Conservation (phyloP, 2,113 vertebrate genomes). For the Zeus faber region DNA sequence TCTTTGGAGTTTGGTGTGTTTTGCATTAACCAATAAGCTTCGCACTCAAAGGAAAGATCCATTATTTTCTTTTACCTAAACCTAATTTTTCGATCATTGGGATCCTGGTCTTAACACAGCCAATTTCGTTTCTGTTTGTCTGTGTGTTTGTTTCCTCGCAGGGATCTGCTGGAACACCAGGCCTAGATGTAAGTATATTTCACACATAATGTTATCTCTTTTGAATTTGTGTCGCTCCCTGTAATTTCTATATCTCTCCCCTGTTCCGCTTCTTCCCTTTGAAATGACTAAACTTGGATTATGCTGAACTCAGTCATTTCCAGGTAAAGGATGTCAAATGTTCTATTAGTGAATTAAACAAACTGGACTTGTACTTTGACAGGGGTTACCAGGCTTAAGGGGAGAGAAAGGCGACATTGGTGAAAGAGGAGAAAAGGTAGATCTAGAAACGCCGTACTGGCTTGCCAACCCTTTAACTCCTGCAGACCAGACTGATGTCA, state of each 20-base stretch:
- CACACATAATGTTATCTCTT: conserved; percentile 2
- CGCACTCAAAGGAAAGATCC: no score
- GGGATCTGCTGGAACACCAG: conserved; percentile 94
- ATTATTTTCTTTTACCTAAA: no score
- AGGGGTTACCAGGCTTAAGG: conserved; percentile 95
- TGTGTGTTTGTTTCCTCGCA: conserved; percentile 75
- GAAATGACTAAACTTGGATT: neutral
- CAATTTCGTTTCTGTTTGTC: no score
- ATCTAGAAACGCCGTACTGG: conserved; percentile 51
- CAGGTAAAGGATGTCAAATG: no score
- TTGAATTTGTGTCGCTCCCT: no score
- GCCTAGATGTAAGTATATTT: conserved; percentile 89
- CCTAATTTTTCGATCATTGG: no score
- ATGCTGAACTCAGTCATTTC: neutral
- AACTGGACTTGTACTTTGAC: conserved; percentile 76
- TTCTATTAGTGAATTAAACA: no score
- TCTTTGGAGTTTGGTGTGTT: no score
- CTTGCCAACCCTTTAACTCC: conserved; percentile 32
- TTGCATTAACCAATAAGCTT: no score
- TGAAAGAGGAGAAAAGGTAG: conserved; percentile 99
- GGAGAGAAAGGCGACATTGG: conserved; percentile 96
- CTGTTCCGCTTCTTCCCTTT: neutral
- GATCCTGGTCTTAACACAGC: no score
- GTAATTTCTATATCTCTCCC: neutral
- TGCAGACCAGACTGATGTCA: conserved; percentile 72